Percentiles rank a stretch among this genome's conserved stretches.
Evolutionary conservation across 2,797 vertebrate genomes (phyloP).

Genomic region (Anguilla marmorata): DNA sequence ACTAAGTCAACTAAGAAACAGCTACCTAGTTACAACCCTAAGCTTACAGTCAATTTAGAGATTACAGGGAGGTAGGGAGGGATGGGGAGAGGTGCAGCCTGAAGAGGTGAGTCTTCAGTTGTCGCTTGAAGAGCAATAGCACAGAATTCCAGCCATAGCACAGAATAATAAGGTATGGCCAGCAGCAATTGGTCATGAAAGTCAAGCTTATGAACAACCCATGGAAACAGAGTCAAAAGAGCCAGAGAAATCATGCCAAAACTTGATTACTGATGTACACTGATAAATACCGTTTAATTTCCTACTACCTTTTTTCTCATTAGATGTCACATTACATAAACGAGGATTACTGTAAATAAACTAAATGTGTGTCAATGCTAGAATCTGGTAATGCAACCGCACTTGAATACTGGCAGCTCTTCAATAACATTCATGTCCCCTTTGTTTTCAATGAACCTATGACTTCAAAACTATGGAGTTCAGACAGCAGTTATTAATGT

Average conservation of each 20-base stretch:
- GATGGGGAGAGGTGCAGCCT: too few relatives aligned
- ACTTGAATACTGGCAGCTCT: neutral
- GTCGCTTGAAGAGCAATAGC: neutral
- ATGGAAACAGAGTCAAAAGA: neutral
- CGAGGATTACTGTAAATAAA: neutral
- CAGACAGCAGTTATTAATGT: neutral
- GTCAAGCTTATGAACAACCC: neutral
- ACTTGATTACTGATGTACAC: neutral
- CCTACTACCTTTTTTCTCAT: neutral
- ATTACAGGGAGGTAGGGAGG: too few relatives aligned
- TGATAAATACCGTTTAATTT: conserved; percentile 3
- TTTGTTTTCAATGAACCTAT: neutral
- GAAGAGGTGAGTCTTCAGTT: too few relatives aligned
- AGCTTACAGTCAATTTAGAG: too few relatives aligned
- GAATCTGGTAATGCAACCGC: neutral
- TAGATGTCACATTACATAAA: neutral
- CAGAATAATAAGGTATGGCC: neutral
- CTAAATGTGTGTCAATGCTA: too few relatives aligned
- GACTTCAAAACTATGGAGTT: neutral
- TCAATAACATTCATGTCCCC: neutral
- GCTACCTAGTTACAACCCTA: too few relatives aligned
- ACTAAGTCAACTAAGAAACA: too few relatives aligned
- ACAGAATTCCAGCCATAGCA: neutral
- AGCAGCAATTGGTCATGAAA: neutral
- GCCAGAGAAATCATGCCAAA: neutral